These are phyloP conservation scores for Acrocephalus kingi DNA, from an alignment of 2,113 vertebrate species.

Conservation along the genomic window DNA sequence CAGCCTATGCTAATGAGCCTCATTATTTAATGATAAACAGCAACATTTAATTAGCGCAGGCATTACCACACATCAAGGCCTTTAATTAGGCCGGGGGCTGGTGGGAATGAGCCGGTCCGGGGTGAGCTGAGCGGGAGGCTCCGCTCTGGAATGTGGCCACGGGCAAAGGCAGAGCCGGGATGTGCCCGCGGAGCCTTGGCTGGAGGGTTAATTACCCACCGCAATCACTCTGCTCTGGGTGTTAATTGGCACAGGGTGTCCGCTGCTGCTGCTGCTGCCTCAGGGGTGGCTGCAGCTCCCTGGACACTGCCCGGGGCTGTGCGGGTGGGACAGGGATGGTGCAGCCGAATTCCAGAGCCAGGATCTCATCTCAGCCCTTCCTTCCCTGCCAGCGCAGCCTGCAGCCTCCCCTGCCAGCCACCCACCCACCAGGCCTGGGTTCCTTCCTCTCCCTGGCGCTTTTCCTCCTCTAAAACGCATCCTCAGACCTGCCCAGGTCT, in stretches of 20 bases:
- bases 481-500: neutral
- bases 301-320: neutral
- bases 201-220: accelerated
- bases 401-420: neutral
- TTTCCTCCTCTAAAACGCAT: neutral
- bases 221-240: accelerated
- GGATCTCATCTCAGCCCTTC: neutral
- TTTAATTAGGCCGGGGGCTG: neutral
- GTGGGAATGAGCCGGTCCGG: neutral
- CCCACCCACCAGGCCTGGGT: accelerated
- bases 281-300: neutral
- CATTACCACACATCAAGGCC: neutral
- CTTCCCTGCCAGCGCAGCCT: accelerated
- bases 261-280: neutral
- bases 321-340: accelerated
- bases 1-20: neutral
- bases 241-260: neutral
- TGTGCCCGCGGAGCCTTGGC: neutral
- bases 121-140: neutral
- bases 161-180: neutral
- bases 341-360: neutral
- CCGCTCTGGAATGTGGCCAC: neutral
- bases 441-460: neutral
- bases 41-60: constrained; percentile 20
- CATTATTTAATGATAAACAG: constrained; percentile 29